Conservation (phyloP, 1,140 invertebrate genomes). For the Drosophila bocki region DNA sequence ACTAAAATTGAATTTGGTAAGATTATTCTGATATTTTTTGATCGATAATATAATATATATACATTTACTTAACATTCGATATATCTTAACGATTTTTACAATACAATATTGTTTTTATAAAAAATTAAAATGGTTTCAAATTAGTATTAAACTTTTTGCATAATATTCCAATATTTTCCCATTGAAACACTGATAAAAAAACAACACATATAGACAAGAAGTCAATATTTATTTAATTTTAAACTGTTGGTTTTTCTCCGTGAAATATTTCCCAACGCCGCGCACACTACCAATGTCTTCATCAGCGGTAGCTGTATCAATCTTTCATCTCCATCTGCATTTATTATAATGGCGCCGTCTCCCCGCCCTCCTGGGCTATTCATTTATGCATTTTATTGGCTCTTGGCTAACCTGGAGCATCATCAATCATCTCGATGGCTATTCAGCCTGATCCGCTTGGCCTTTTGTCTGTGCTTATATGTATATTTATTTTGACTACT, state of each 20-base stretch:
- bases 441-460: conserved; percentile 21
- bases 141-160: too few species aligned
- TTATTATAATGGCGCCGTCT: conserved; percentile 41
- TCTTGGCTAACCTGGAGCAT: conserved; percentile 47
- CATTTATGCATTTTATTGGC: conserved; percentile 71
- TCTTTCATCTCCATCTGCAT: conserved; percentile 49
- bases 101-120: too few species aligned
- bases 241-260: neutral
- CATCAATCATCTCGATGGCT: conserved; percentile 64
- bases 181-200: too few species aligned
- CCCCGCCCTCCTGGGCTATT: conserved; percentile 31
- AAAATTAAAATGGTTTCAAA: too few species aligned
- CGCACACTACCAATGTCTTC: conserved; percentile 20
- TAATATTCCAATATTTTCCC: too few species aligned
- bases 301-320: conserved; percentile 29
- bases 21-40: too few species aligned
- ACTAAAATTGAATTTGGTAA: too few species aligned
- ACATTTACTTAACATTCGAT: too few species aligned
- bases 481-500: conserved; percentile 29
- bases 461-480: conserved; percentile 44
- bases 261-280: conserved; percentile 3
- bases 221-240: too few species aligned
- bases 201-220: too few species aligned
- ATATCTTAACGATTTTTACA: too few species aligned
- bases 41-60: too few species aligned